These are phyloP conservation scores for Pseudachorutes palmiensis DNA, from an alignment of 1,140 invertebrate genomes.

Conservation along the genomic window DNA sequence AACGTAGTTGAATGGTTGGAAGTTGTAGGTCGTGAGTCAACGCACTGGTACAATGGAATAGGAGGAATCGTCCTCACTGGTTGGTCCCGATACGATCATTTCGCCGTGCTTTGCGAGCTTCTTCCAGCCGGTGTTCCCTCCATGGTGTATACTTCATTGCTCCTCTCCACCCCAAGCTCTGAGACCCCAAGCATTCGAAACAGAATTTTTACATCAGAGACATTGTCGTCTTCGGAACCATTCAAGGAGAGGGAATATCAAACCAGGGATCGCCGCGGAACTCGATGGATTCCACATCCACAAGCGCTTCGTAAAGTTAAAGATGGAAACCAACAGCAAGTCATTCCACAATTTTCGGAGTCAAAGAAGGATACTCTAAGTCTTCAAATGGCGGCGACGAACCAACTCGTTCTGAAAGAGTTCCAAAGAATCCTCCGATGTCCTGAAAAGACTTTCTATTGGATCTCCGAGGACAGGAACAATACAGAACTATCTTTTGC, in stretches of 20 bases:
- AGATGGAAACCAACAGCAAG: background rate
- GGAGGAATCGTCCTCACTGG: conserved; percentile 44
- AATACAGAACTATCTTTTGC: conserved; percentile 32
- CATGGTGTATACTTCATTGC: conserved; percentile 43
- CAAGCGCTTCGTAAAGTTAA: background rate
- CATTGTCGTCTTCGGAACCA: no score
- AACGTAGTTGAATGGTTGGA: conserved; percentile 66
- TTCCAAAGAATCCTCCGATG: conserved; percentile 28
- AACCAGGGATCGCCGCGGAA: background rate
- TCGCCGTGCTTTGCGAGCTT: conserved; percentile 83
- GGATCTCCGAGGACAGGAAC: conserved; percentile 17
- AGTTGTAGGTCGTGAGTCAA: conserved; percentile 50
- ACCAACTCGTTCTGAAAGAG: background rate
- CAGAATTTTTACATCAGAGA: conserved; percentile 25
- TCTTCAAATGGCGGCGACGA: background rate
- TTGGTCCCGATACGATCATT: conserved; percentile 68
- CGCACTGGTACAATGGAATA: conserved; percentile 53
- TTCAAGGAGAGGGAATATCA: background rate
- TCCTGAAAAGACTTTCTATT: conserved; percentile 21
- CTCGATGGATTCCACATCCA: conserved; percentile 11
- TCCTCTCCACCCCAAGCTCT: conserved; percentile 22
- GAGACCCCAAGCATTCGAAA: conserved; percentile 21
- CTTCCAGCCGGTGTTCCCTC: conserved; percentile 75
- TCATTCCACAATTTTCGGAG: background rate
- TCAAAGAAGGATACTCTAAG: background rate